Base-by-base conservation (phyloP, 2,888 invertebrate species). In the Tetranychus piercei region DNA sequence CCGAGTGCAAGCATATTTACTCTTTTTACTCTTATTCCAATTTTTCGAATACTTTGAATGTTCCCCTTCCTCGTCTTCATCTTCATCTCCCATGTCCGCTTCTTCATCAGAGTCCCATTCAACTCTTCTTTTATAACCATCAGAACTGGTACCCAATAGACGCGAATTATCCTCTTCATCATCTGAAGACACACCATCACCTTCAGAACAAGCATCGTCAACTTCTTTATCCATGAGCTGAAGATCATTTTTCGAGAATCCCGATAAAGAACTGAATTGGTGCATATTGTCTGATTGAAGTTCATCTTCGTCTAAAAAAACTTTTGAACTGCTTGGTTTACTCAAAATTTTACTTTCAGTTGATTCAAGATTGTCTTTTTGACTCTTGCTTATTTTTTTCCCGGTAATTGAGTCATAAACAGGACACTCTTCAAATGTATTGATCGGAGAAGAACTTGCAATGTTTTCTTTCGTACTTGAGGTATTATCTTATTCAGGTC, bases 191-290 rank as follows among this genome's bases (percentile, higher is more conserved):
- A 73, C 7, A 20, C 45, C 73, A 64, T 74, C 74, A n/a, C 78
- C 78, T 44, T 78, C 79, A 66, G 77, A 77, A 70, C 78, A 79
- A 20, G 78, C 79, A 77, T 86, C 86, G 81, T 89, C 89, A 45
- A 90, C 91, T 85, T 92, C 92, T 80, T 90, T 87, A 80, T 89
- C 91, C 92, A 92, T 92, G 80, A 88, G 88, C 45, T 88, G 92
- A 78, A 94, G 88, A 81, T 94, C 94, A 78, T 90, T 92, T 80
- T 89, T 89, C 11, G 92, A 92, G 83, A 95, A 92, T n/a, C 90
- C 89, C 80, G 92, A 87, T 78, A 94, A 83, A 0, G 94, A 94
- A 84, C 94, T 94, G 79, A 75, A 76, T 9, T 76, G 75, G 1
- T 75, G 34, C 76, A 76, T 76, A 65, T 74, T 75, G 22, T 74